Base-by-base conservation (phyloP, 2,888 invertebrate genomes). In the Drosophila koepferae region DNA sequence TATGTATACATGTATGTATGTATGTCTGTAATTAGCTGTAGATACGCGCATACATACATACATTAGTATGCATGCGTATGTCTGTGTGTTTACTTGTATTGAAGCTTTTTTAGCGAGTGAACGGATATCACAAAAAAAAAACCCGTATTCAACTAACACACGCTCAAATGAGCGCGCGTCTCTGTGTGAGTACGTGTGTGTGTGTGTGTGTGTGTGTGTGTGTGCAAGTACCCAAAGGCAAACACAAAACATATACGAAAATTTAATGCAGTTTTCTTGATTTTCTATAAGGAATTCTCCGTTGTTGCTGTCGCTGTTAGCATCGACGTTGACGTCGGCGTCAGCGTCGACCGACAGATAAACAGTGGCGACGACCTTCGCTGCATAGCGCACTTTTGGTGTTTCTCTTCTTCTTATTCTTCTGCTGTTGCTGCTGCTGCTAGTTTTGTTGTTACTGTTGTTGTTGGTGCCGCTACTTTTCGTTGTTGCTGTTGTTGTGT, bases 221-320 rank as follows among this genome's bases (percentile, higher is more conserved):
- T 23, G 34, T 59, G 40, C 38, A 44, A 14, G 54, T 55, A 51
- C 36, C 54, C 36, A 64, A 31, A 61, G 16, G 54, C 31, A 74
- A 12, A 40, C 66, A 64, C 69, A 74, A 60, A 65, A 51, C 59
- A 80, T 63, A 78, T 78, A 86, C 82, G 72, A 89, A 87, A 87
- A 85, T 81, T 72, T 87, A 82, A 85, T 85, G 90, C 84, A 85
- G 74, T 85, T 85, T 89, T 89, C 86, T 87, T 77, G 68, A 85
- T 85, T 85, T 85, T 87, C 90, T 82, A 89, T 82, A 74, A 85
- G 77, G 77, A 85, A 87, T 77, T 78, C 69, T 84, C 56, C 78
- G 74, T 72, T 68, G 65, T 62, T 53, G 48, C 44, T 62, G 58
- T 43, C 43, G 38, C 68, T 51, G 74, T 14, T 56, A 44, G 49